Base-by-base conservation (phyloP, 2,797 vertebrate genomes). In the Acanthurus tractus region DNA sequence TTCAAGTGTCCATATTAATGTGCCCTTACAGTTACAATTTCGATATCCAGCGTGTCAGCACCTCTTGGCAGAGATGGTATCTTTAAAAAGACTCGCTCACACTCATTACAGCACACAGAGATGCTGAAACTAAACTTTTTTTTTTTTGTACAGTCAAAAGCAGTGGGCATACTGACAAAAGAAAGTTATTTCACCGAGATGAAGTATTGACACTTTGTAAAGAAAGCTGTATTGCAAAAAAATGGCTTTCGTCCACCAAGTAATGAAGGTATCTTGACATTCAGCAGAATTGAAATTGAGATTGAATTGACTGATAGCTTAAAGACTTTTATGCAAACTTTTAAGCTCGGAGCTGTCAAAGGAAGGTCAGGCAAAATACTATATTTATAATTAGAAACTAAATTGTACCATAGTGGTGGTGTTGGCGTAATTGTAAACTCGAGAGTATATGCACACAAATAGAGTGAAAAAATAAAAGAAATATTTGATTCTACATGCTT, bases 1-100 rank as follows among this genome's bases (percentile, higher is more conserved):
- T 92, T 86, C 74, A 88, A 89, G 84, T 92, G 89, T 90, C 87
- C 87, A 86, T 90, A 90, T 89, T 87, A 93, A 92, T 92, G 82
- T 88, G 80, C 82, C 84, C 88, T 88, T 92, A 89, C 84, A 83
- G 79, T 89, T 91, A 87, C 79, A 83, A 84, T 87, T 87, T 89
- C 83, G 91, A 88, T 94, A 92, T 93, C 82, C 65, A 92, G 78
- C 46, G 0, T 86, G 92, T 93, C 92, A 92, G 89, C 86, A 89
- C 80, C 90, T 87, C 84, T 89, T 86, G 75, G 90, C 89, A 87
- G 83, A 87, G 88, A 94, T 90, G 72, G 52, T 86, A 91, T 91
- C 88, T 86, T 82, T 82, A 79, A 85, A 88, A 90, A 85, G 76
- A 77, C 45, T 69, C 72, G 71, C 72, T 87, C 72, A 63, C 77